phyloP scores from a whole-genome alignment of 2,888 invertebrate species.

The Panopea generosa region DNA sequence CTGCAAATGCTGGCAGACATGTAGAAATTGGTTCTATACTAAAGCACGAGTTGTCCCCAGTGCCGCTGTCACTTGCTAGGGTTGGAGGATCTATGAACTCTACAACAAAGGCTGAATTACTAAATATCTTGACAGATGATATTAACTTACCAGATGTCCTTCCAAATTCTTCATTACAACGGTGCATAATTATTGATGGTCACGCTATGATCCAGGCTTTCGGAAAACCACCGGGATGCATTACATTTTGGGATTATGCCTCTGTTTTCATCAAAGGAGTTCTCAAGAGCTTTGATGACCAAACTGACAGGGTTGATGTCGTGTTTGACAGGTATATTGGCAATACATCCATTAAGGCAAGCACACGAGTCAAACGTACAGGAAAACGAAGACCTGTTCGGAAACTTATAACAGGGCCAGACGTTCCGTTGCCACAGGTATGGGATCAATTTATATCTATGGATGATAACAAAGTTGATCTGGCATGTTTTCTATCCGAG shows the following conservation, averaged over 20 bases:
- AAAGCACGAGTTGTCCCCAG: too few species aligned
- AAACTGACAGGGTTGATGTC: constrained; percentile 40
- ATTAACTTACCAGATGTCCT: neutral
- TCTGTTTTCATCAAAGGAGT: constrained; percentile 23
- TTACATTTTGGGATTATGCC: constrained; percentile 27
- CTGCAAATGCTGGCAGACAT: too few species aligned
- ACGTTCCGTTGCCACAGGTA: constrained; percentile 32
- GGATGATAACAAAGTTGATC: constrained; percentile 40
- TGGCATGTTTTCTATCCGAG: too few species aligned
- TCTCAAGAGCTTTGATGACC: constrained; percentile 26
- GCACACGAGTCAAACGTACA: neutral
- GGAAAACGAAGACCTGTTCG: neutral
- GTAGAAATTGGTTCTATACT: too few species aligned
- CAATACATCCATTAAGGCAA: neutral
- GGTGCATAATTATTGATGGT: constrained; percentile 38
- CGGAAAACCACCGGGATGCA: constrained; percentile 41
- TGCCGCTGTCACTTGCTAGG: too few species aligned
- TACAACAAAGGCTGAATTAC: neutral
- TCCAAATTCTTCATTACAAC: constrained; percentile 17
- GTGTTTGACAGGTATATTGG: constrained; percentile 18
- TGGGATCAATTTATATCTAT: constrained; percentile 39
- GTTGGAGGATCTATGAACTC: neutral
- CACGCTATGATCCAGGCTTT: constrained; percentile 41
- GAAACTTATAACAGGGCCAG: neutral
- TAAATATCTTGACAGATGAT: neutral